Evolutionary conservation across 2,113 vertebrate species (phyloP), one percentile per base, ranked within the genome.

Genomic region (Syrmaticus mikado): DNA sequence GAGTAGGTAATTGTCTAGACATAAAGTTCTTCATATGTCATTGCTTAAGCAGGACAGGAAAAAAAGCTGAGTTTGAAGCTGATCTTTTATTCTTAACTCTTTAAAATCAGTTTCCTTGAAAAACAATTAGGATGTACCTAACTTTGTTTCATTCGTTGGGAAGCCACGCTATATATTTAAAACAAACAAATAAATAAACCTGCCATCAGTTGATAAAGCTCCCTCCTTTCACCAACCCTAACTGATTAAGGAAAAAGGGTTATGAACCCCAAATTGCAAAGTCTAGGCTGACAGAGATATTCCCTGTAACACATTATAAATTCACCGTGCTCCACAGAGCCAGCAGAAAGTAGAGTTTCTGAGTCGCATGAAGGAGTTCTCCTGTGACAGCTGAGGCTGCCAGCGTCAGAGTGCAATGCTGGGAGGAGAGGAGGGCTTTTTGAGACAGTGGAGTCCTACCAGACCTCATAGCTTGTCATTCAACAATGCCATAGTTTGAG

Each of bases 21-120:
- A 8, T 65, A 58, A 94, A 92, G 85, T 93, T 94, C 89, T 93
- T 94, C 71, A 90, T 40, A 58, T 95, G 80, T 87, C 89, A 91
- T 89, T 95, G 72, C 78, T 94, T 91, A 89, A 96, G 24, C 45
- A 81, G 78, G 71, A 60, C 81, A 74, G 4, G 21, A 18, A 53
- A 53, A 82, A 90, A 52, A 90, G 25, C 25, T 27, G 76, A 34
- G 36, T 0, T 34, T 84, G 58, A 50, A 46, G 22, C 34, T 1
- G 4, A 19, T 43, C 7, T 34, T 64, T 30, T 6, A 76, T 82
- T 34, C 7, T 48, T 77, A 92, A 76, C 24, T 71, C 41, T 80
- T 91, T 87, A 45, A 93, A 90, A 82, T 53, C 36, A 67, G 6
- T 40, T 92, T 83, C 38, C 19, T 64, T 75, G 25, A 45, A 61